Evolutionary conservation across 2,113 vertebrate species (phyloP).

Genomic region (Poecile atricapillus): DNA sequence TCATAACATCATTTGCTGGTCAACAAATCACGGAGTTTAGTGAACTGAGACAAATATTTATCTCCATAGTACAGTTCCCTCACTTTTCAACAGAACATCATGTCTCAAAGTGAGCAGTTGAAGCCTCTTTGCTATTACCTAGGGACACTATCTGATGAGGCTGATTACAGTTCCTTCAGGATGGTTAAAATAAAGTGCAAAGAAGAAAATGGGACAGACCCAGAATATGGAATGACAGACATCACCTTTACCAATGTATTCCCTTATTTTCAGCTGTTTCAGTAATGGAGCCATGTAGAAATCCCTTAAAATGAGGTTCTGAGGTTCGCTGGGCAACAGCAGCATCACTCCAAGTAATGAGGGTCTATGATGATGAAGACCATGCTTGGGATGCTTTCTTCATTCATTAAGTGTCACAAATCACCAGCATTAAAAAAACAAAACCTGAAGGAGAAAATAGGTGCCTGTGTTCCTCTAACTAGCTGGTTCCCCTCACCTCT

Average conservation of each 20-base stretch:
- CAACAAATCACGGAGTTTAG: neutral
- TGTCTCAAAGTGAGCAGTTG: neutral
- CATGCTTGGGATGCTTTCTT: accelerated
- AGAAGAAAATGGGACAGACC: neutral
- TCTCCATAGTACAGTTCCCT: neutral
- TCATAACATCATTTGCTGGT: neutral
- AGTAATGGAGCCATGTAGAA: neutral
- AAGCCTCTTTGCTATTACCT: neutral
- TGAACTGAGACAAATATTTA: neutral
- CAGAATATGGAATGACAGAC: neutral
- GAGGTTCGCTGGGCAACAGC: neutral
- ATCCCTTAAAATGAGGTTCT: neutral
- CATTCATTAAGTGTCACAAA: neutral
- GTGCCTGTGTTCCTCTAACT: neutral
- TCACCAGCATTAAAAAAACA: neutral
- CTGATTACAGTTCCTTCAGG: neutral
- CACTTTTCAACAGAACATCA: neutral
- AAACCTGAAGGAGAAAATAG: neutral
- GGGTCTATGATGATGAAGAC: neutral
- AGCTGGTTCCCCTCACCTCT: neutral
- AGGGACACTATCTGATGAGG: too few relatives aligned
- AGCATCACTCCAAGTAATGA: accelerated
- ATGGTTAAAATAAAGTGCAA: neutral
- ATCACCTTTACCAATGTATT: neutral
- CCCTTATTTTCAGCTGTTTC: neutral